Percentiles rank a stretch among this genome's conserved stretches.
phyloP scores from a whole-genome alignment of 2,797 vertebrate genomes.

The Catamblyrhynchus diadema region DNA sequence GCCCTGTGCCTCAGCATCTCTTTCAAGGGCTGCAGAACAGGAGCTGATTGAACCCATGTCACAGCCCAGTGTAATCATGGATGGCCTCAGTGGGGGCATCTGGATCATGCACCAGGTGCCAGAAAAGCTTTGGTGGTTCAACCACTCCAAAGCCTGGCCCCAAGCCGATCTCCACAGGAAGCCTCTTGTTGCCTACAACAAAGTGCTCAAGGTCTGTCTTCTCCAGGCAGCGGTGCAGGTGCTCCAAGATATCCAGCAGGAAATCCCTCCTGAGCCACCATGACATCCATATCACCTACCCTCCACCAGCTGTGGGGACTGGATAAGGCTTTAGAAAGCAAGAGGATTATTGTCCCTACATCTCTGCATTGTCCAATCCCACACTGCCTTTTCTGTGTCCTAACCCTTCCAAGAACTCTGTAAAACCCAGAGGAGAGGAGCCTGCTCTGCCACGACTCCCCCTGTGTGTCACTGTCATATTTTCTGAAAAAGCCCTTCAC shows the following conservation, averaged over 20 bases:
- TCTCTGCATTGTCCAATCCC: not conserved
- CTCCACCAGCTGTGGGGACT: rapidly evolving
- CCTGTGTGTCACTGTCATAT: no score
- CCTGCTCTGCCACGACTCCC: not conserved
- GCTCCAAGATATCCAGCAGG: not conserved
- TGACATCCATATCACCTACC: not conserved
- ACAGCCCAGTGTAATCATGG: no score
- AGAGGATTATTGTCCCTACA: rapidly evolving
- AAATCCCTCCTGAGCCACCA: not conserved
- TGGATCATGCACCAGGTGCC: no score
- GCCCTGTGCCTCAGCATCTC: not conserved
- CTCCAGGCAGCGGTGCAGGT: rapidly evolving
- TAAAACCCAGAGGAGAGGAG: not conserved
- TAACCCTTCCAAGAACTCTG: not conserved
- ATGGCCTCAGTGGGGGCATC: no score
- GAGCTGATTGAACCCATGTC: not conserved
- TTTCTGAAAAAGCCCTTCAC: no score
- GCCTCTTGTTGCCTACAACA: no score
- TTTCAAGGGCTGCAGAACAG: not conserved
- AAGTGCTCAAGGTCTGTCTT: not conserved
- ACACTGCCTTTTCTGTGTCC: not conserved
- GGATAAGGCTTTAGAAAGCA: not conserved
- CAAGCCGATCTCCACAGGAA: not conserved
- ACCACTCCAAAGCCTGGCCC: not conserved
- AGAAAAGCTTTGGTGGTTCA: no score